Base-by-base conservation (phyloP, 2,888 invertebrate genomes). In the Epinotia ramella region DNA sequence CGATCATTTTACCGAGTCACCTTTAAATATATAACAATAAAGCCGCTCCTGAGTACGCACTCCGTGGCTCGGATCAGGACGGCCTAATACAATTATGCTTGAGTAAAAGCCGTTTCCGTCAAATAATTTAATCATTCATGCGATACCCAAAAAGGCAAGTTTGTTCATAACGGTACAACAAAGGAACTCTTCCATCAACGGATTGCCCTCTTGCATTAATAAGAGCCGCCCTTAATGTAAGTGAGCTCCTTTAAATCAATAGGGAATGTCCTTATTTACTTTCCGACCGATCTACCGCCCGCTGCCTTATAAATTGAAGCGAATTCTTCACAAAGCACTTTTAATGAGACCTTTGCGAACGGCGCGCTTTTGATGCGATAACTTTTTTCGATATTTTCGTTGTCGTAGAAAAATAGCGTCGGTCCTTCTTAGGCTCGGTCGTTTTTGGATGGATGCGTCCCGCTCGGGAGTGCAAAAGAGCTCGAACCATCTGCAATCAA, bases 301-400 rank as follows among this genome's bases (percentile, higher is more conserved):
- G 87, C 90, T 89, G 87, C 87, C 90, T 90, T 88, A 90, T 91
- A 93, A 92, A 94, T 91, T 93, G 91, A 87, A 89, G 80, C 83
- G 89, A 91, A 92, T 93, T 91, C 90, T 86, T 89, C 88, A 89
- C 90, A 90, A 91, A 92, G 91, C 90, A 90, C 88, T 92, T 93
- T 93, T 94, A 93, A 94, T 93, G 93, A 93, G 92, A 90, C 90
- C 92, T 93, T 90, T 88, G 89, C 88, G 87, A 87, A 84, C 88
- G 86, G 85, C 82, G 87, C 86, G 89, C 91, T 91, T 92, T 92
- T 92, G 92, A 92, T 92, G 90, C 91, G 90, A 91, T 91, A 93
- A 93, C 91, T 93, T 94, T 91, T 92, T 93, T 91, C 89, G 89
- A 91, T 91, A 91, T 91, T 92, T 91, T 91, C 90, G 88, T 89